A percentile compares a stretch with the other conserved stretches of the same genome.
phyloP scores from a whole-genome alignment of 35 echinoderm and acorn worm species.

The Lytechinus variegatus region DNA sequence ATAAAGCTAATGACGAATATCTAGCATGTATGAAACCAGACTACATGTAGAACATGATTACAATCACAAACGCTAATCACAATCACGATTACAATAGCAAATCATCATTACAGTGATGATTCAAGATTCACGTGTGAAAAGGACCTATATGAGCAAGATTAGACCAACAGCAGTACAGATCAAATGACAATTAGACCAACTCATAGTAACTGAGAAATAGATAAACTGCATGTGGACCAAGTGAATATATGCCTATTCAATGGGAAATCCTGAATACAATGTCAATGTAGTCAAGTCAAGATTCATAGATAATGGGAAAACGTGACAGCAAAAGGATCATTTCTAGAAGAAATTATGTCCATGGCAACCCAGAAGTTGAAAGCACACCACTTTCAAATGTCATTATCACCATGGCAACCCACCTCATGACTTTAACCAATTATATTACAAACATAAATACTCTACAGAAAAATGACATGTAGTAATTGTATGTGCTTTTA shows the following conservation, averaged over 20 bases:
- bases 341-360: background rate
- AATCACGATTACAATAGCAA: no score
- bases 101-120: no score
- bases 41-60: no score
- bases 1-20: no score
- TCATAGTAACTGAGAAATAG: no score
- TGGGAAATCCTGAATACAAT: background rate
- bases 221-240: no score
- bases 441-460: background rate
- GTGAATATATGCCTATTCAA: background rate
- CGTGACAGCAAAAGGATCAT: background rate
- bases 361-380: background rate
- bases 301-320: background rate
- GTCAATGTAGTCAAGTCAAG: background rate
- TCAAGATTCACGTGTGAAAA: no score
- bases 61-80: no score
- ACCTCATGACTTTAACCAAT: background rate
- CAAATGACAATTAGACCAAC: no score
- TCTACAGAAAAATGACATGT: background rate
- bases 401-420: background rate
- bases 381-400: background rate
- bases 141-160: no score
- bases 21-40: no score
- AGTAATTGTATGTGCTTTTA: background rate
- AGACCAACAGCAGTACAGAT: no score